These are phyloP conservation scores for Cossypha heuglini DNA, from an alignment of 2,797 vertebrate genomes.

Conservation along the genomic window DNA sequence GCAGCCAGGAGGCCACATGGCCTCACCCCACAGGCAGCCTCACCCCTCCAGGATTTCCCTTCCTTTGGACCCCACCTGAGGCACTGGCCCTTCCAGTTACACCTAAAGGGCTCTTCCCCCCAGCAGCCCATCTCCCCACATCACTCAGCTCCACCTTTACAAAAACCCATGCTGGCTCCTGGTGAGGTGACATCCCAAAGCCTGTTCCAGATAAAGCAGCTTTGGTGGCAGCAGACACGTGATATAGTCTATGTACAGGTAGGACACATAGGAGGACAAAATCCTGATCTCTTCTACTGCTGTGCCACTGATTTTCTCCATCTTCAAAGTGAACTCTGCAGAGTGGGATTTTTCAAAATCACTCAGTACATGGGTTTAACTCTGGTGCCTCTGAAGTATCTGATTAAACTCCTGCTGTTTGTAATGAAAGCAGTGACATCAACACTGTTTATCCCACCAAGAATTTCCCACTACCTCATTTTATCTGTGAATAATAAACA, in stretches of 20 bases:
- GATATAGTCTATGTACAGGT: fast-evolving
- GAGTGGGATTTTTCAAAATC: neutral
- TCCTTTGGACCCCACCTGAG: neutral
- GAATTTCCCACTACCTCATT: neutral
- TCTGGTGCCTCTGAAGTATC: neutral
- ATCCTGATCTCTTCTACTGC: neutral
- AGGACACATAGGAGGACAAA: neutral
- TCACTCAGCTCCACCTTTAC: neutral
- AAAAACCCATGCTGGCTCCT: fast-evolving
- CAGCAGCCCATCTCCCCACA: no score
- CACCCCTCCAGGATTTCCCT: neutral
- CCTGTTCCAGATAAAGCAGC: neutral
- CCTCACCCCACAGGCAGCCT: neutral
- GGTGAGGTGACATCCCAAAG: neutral
- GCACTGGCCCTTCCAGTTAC: neutral
- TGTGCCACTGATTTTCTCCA: neutral
- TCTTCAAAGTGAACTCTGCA: neutral
- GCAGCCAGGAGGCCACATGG: fast-evolving
- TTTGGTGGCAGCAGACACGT: fast-evolving
- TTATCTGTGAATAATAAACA: neutral
- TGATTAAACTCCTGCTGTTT: neutral
- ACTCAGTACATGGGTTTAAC: neutral
- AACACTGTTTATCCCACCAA: neutral
- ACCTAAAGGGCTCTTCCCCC: neutral
- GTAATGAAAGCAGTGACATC: neutral